These are phyloP conservation scores for Colletes collaris DNA, from an alignment of 2,888 invertebrate genomes.

Conservation along the genomic window DNA sequence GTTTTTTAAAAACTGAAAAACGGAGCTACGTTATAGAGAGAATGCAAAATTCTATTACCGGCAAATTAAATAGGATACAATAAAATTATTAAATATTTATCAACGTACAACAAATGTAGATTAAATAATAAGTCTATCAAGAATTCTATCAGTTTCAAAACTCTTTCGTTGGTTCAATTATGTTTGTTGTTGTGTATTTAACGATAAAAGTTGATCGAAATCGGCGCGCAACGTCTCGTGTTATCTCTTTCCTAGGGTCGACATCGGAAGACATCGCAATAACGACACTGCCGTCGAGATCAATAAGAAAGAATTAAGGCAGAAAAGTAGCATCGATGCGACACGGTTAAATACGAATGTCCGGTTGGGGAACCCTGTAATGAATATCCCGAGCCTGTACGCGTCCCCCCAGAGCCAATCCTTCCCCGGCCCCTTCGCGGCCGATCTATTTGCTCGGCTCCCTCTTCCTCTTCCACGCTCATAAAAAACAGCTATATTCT, in stretches of 20 bases:
- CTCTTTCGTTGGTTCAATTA: too few species aligned
- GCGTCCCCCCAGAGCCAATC: conserved; percentile 63
- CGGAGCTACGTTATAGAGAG: too few species aligned
- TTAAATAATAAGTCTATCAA: too few species aligned
- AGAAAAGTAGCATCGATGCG: conserved; percentile 46
- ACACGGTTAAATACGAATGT: conserved; percentile 82
- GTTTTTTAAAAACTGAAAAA: too few species aligned
- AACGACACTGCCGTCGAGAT: conserved; percentile 1
- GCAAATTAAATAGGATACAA: too few species aligned
- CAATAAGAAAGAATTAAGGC: conserved; percentile 43
- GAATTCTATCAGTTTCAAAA: too few species aligned
- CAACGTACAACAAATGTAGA: too few species aligned
- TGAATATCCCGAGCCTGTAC: conserved; percentile 79
- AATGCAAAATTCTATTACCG: too few species aligned
- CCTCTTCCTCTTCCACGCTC: conserved; percentile 83
- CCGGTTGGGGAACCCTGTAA: conserved; percentile 81
- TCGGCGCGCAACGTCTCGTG: not conserved
- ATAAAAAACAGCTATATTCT: conserved; percentile 83
- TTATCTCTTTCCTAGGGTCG: not conserved
- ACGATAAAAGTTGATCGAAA: not conserved
- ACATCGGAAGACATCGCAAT: not conserved
- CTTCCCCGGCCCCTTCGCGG: conserved; percentile 59
- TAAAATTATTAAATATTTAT: too few species aligned
- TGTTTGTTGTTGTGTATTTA: not conserved
- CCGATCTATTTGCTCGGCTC: conserved; percentile 73